Evolutionary conservation across 1,140 invertebrate genomes (phyloP).

Genomic region (Phenacoccus solenopsis): DNA sequence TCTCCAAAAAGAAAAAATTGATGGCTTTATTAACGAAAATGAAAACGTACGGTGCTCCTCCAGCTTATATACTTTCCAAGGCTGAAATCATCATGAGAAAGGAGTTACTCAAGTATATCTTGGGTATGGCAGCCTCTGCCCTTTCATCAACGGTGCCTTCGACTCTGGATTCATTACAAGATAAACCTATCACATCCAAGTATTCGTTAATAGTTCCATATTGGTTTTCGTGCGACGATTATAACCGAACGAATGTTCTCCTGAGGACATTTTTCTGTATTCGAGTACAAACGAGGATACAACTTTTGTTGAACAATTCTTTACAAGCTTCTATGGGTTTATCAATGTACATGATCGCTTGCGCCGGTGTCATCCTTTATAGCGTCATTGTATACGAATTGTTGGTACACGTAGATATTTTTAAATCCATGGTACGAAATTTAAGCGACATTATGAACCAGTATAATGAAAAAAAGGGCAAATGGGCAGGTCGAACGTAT

Average conservation of each 20-base stretch:
- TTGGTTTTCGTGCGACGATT: background rate
- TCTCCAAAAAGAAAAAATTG: too few species aligned
- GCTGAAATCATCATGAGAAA: too few species aligned
- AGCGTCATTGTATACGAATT: background rate
- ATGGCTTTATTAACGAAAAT: too few species aligned
- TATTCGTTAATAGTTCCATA: background rate
- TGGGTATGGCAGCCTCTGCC: too few species aligned
- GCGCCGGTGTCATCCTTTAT: background rate
- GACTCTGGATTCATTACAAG: background rate
- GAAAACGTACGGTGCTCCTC: too few species aligned
- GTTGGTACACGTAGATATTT: background rate
- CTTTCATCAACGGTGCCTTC: too few species aligned
- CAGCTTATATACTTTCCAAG: too few species aligned
- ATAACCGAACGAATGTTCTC: background rate
- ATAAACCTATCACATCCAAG: background rate
- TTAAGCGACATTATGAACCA: background rate
- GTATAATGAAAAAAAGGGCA: too few species aligned
- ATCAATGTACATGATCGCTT: background rate
- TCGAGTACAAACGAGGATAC: background rate
- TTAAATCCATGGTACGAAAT: background rate
- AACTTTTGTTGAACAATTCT: background rate
- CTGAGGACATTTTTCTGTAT: background rate
- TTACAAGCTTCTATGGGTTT: background rate
- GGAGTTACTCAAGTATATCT: too few species aligned
- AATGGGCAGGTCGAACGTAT: background rate